These are phyloP conservation scores for Chrysemys picta DNA, from an alignment of 2,113 vertebrate genomes.

Conservation along the genomic window DNA sequence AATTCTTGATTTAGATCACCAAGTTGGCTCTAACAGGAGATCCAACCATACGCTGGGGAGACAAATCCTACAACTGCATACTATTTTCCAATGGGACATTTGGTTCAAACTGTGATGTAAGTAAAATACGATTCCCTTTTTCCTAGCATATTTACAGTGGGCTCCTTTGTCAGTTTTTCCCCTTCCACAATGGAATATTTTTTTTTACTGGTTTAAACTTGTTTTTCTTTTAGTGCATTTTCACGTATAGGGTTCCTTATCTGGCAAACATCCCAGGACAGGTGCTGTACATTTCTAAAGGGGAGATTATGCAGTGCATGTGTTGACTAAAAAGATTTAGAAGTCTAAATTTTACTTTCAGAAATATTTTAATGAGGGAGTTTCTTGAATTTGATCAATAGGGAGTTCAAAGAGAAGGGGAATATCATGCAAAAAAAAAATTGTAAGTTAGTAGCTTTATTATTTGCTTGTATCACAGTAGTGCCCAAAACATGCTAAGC, in stretches of 20 bases:
- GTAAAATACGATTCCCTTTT: slow-evolving; percentile 50
- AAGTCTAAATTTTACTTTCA: background rate
- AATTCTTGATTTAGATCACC: slow-evolving; percentile 78
- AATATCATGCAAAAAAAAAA: background rate
- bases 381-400: background rate
- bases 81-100: slow-evolving; percentile 88
- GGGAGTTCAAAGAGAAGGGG: background rate
- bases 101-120: slow-evolving; percentile 90
- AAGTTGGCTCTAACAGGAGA: slow-evolving; percentile 82
- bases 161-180: background rate
- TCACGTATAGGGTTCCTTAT: background rate
- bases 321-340: background rate
- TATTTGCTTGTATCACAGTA: background rate
- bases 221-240: background rate
- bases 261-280: background rate
- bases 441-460: background rate
- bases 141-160: background rate
- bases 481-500: rapidly evolving
- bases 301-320: background rate
- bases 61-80: slow-evolving; percentile 93
- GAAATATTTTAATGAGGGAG: background rate
- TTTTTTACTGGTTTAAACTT: background rate
- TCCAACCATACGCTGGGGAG: slow-evolving; percentile 92
- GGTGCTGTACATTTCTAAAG: background rate
- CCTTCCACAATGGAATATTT: background rate